Base-by-base conservation (phyloP, 2,113 vertebrate genomes). In the Steatornis caripensis region DNA sequence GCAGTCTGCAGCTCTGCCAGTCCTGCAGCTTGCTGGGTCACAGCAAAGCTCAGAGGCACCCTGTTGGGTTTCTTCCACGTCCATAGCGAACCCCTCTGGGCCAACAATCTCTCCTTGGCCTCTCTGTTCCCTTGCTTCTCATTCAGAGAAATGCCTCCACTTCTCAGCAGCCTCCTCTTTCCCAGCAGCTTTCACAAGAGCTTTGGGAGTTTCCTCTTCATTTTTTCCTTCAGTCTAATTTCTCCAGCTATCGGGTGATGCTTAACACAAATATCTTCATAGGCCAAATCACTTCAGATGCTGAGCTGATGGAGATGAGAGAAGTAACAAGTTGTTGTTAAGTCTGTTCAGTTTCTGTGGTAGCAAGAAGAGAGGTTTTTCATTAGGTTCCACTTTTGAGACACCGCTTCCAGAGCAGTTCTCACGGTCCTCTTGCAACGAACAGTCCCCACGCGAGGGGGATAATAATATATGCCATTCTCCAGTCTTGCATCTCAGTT, bases 261-360 rank as follows among this genome's bases (percentile, higher is more conserved):
- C 21, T 84, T 84, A 48, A 87, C 76, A 53, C 81, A 92, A 89
- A 55, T 84, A 66, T 45, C 77, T 87, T 89, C 77, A 79, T 36
- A 95, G 74, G 77, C 91, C 94, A 94, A 93, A 48, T 57, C 69
- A 71, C 65, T 93, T 94, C 93, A 96, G 65, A 65, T 39, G 77
- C 46, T 55, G 85, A 89, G 49, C 22, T 87, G 76, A 2, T 55
- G 30, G 51, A 95, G 69, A 81, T 36, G 77, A 94, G 76, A 77
- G 62, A 78, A 91, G 30, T 45, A 85, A 61, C 53, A 89, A 82
- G 77, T 93, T 75, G 45, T 60, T 85, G 72, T 75, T 46, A 70
- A 53, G 84, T 78, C 91, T 89, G 55, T 23, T 76, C 93, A 19
- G 94, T 97, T 96, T 96, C 96, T 95, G 95, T 95, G 84, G 93